Evolutionary conservation across 1,140 invertebrate species (phyloP).

Genomic region (Drosophila equinoxialis): DNA sequence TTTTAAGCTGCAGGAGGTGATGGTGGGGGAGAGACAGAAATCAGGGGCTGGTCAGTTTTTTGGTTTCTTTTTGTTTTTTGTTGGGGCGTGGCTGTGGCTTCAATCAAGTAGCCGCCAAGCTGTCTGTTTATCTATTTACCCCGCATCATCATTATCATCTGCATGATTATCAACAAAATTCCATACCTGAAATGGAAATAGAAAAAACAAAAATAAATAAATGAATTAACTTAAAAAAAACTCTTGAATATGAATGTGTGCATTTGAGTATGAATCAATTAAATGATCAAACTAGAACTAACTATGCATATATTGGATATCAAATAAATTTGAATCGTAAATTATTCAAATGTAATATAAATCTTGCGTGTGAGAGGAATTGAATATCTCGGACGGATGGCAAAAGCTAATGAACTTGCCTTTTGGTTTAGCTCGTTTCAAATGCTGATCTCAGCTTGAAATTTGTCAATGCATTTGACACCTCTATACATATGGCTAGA

Average conservation of each 20-base stretch:
- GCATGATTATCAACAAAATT: slow-evolving; percentile 14
- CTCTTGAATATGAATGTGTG: slow-evolving; percentile 36
- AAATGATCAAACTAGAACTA: slow-evolving; percentile 6
- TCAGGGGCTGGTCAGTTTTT: slow-evolving; percentile 5
- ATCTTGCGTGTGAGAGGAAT: background rate
- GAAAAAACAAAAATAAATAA: slow-evolving; percentile 7
- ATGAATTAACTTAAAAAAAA: slow-evolving; percentile 46
- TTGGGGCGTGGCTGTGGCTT: slow-evolving; percentile 28
- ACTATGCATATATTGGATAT: background rate
- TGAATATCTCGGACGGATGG: background rate
- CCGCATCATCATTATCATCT: background rate
- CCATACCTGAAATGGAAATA: slow-evolving; percentile 62
- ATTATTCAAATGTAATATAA: slow-evolving; percentile 9
- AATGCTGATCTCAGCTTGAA: slow-evolving; percentile 48
- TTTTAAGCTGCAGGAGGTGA: background rate
- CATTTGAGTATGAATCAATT: background rate
- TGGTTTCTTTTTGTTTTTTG: slow-evolving; percentile 7
- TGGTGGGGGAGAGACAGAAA: background rate
- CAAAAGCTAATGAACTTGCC: slow-evolving; percentile 69
- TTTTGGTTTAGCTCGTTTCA: background rate
- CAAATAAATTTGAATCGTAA: background rate
- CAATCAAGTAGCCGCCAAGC: slow-evolving; percentile 53
- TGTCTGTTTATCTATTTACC: slow-evolving; percentile 55
- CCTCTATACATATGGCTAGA: background rate
- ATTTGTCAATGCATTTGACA: slow-evolving; percentile 14